These are phyloP conservation scores for Magallana gigas DNA, from an alignment of 1,140 invertebrate species.

Conservation along the genomic window DNA sequence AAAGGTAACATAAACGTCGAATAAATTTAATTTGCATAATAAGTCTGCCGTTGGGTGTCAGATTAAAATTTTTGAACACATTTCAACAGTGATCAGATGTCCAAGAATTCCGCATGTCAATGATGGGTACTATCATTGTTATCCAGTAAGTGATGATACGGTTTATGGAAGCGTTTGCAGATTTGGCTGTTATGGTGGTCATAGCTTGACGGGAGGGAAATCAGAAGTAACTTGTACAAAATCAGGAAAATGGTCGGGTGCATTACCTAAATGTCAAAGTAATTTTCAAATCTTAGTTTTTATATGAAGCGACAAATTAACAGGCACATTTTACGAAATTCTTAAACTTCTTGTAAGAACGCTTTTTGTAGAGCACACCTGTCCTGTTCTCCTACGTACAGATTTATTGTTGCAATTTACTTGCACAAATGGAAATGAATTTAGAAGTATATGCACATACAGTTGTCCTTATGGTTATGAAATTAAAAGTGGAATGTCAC, in stretches of 20 bases:
- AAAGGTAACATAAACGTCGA: not conserved
- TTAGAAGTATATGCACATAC: slow-evolving; percentile 23
- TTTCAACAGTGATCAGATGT: slow-evolving; percentile 36
- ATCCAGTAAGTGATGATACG: slow-evolving; percentile 37
- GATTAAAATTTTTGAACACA: no score
- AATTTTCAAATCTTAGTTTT: not conserved
- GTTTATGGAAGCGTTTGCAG: slow-evolving; percentile 21
- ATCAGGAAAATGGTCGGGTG: not conserved
- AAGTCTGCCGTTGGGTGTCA: no score
- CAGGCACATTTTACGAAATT: no score
- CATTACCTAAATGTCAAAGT: slow-evolving; percentile 5
- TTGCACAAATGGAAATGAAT: slow-evolving; percentile 22
- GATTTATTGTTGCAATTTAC: not conserved
- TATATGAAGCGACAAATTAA: no score
- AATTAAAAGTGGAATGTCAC: slow-evolving; percentile 2
- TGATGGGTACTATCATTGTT: slow-evolving; percentile 46
- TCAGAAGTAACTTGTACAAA: not conserved
- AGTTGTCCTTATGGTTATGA: slow-evolving; percentile 6
- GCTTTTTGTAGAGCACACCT: no score
- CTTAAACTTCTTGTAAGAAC: no score
- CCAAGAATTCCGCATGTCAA: not conserved
- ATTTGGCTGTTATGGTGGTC: slow-evolving; percentile 48
- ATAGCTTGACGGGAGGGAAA: slow-evolving; percentile 3
- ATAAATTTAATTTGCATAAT: not conserved
- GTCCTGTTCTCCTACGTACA: no score